phyloP scores from a whole-genome alignment of 1,140 invertebrate genomes.

The Musca domestica region DNA sequence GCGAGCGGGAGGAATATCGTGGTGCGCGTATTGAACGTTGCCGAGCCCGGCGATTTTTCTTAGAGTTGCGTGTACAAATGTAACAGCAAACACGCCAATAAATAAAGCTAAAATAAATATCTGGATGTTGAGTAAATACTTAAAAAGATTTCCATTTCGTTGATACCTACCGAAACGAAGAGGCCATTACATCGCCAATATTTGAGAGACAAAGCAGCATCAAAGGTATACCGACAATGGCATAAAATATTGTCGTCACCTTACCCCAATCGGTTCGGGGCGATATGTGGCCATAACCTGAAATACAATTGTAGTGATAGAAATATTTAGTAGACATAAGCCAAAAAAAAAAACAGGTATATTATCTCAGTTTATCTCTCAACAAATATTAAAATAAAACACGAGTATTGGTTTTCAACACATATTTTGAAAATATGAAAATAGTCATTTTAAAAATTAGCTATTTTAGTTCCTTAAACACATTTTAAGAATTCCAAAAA shows the following conservation, averaged over 20 bases:
- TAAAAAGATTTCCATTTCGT: not conserved
- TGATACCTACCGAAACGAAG: conserved; percentile 72
- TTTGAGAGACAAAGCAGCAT: conserved; percentile 93
- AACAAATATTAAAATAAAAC: conserved; percentile 6
- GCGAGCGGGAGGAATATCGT: conserved; percentile 51
- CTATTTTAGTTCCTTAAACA: too few relatives aligned
- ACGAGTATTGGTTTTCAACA: too few relatives aligned
- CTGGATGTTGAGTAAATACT: not conserved
- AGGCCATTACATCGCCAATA: conserved; percentile 94
- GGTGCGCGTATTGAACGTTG: conserved; percentile 34
- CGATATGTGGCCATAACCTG: conserved; percentile 94
- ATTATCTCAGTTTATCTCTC: not conserved
- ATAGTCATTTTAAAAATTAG: too few relatives aligned
- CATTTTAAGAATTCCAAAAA: too few relatives aligned
- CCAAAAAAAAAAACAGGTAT: not conserved
- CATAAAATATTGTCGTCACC: conserved; percentile 93
- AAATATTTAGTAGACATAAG: not conserved
- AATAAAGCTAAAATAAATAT: conserved; percentile 65
- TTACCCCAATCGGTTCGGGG: conserved; percentile 90
- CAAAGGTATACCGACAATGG: conserved; percentile 90
- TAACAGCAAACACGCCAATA: conserved; percentile 91
- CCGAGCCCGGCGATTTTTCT: conserved; percentile 55
- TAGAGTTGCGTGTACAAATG: conserved; percentile 77
- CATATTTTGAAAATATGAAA: too few relatives aligned
- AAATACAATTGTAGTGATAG: conserved; percentile 25